phyloP scores from a whole-genome alignment of 2,113 vertebrate genomes.

The Oenanthe melanoleuca region DNA sequence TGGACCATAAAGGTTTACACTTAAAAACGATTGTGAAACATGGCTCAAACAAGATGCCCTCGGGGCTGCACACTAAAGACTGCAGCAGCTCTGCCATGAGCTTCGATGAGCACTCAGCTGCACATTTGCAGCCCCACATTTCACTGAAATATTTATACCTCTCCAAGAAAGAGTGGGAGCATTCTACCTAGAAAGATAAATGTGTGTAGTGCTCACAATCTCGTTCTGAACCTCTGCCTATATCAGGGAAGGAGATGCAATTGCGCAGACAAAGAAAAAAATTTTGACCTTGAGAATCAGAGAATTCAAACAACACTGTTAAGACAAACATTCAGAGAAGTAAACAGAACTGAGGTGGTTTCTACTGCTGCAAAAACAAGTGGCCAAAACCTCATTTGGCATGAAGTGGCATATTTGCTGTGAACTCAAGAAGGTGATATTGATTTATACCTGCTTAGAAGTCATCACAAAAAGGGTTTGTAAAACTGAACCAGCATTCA shows the following conservation, averaged over 20 bases:
- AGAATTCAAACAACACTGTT: neutral
- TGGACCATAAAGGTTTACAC: constrained; percentile 6
- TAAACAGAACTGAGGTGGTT: neutral
- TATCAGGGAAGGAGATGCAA: neutral
- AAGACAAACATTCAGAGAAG: neutral
- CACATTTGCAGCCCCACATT: neutral
- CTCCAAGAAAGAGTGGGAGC: neutral
- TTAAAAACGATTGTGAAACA: constrained; percentile 19
- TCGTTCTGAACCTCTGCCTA: neutral
- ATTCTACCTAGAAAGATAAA: neutral
- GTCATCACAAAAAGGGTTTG: neutral
- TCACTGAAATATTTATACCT: neutral
- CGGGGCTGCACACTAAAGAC: neutral
- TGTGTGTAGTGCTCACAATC: neutral
- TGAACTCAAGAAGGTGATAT: neutral
- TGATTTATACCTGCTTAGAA: neutral
- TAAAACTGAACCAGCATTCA: neutral
- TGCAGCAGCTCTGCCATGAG: neutral
- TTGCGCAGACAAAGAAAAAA: neutral
- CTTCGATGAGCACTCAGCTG: neutral
- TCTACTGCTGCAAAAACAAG: neutral
- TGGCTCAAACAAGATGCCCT: neutral
- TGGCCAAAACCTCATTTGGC: neutral
- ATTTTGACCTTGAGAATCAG: neutral
- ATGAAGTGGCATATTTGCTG: neutral